Base-by-base conservation (phyloP, 2,797 vertebrate genomes). In the Bradypodion ventrale region DNA sequence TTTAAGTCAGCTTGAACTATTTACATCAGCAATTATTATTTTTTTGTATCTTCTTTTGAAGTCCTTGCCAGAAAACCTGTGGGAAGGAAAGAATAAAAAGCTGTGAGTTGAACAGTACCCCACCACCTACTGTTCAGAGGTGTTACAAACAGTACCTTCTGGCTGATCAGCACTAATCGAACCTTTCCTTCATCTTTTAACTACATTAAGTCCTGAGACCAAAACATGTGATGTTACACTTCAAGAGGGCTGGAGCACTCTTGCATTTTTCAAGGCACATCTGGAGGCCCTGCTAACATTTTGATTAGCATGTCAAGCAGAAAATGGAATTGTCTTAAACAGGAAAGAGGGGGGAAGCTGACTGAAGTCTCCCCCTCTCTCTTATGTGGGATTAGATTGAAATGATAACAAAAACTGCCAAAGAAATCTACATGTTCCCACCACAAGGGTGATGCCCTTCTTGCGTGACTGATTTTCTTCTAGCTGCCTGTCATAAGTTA, bases 401-500 rank as follows among this genome's bases (percentile, higher is more conserved):
- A 92, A 92, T 1, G 15, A 94, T 92, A 94, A 94, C 89, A 87
- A 85, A 69, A 93, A 68, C 87, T 95, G 93, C 87, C 92, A 94
- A 91, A 94, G 70, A 84, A 93, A 95, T 94, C 79, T 89, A 86
- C 90, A 89, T 77, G 76, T 66, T 87, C 75, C 35, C 29, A n/a
- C 52, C 83, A 44, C 79, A 91, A 92, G 83, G 92, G 90, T 91
- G 87, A 92, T 93, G 92, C 85, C 92, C 92, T 96, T 95, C 87
- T 84, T 93, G 92, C 90, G 56, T 95, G 93, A 94, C 90, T 93
- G 91, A 62, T 87, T 95, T 95, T 91, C 90, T 86, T 85, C 84
- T 92, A 87, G 83, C 83, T 77, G 42, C 75, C 87, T 95, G 94
- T 95, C 95, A 94, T 94, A 94, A 94, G 84, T 95, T 86, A 93